Conservation (phyloP, 2,113 vertebrate genomes). For the Upupa epops region DNA sequence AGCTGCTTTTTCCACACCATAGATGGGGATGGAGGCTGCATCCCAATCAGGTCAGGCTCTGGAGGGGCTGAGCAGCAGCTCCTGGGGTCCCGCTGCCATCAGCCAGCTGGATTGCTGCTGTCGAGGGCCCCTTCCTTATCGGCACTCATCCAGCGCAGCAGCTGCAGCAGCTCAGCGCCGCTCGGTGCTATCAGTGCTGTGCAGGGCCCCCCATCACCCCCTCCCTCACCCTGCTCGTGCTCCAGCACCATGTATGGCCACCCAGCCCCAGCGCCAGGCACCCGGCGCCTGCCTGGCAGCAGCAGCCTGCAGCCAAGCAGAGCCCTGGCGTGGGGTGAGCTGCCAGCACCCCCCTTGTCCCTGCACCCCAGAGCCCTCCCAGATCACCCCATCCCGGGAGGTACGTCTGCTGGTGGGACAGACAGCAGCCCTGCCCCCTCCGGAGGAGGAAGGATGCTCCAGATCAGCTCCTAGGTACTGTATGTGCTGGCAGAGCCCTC, state of each 20-base stretch:
- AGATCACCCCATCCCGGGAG: neutral
- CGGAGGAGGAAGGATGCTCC: neutral
- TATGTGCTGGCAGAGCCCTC: neutral
- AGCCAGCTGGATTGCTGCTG: neutral
- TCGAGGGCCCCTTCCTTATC: constrained; percentile 45
- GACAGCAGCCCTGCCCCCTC: neutral
- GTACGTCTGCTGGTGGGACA: rapidly evolving
- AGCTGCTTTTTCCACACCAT: neutral
- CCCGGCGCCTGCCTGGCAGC: neutral
- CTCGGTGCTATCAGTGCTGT: neutral
- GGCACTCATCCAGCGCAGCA: constrained; percentile 12
- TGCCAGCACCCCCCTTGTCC: neutral
- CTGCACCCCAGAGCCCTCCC: neutral
- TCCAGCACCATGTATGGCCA: constrained; percentile 37
- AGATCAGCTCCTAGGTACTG: rapidly evolving
- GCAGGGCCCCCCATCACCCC: neutral
- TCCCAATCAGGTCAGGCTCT: neutral
- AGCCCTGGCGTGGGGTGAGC: neutral
- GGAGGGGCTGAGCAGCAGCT: neutral
- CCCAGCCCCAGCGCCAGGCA: rapidly evolving
- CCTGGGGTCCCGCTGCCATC: neutral
- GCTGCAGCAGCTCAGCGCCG: neutral
- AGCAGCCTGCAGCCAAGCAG: rapidly evolving
- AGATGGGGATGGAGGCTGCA: neutral
- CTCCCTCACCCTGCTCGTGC: neutral